Conservation (phyloP, 2,888 invertebrate genomes). For the Andrena camellia region DNA sequence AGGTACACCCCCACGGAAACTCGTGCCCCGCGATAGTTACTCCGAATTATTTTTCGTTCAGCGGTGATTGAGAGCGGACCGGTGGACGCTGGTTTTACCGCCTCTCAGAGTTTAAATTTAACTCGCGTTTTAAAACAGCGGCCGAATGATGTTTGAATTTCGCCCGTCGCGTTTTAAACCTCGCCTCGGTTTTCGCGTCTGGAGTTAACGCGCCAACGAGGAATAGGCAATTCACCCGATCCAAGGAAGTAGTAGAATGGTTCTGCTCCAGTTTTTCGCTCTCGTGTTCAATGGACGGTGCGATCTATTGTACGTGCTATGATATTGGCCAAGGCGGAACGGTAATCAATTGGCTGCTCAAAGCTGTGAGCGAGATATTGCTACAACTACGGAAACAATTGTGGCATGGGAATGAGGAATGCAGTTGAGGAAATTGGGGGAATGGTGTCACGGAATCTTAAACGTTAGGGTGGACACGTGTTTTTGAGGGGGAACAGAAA, state of each 20-base stretch:
- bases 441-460: too few species aligned
- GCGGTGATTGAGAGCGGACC: slow-evolving; percentile 2
- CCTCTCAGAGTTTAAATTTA: neutral
- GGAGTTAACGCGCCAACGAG: slow-evolving; percentile 29
- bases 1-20: neutral
- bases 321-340: too few species aligned
- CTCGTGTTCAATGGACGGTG: too few species aligned
- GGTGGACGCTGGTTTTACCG: neutral
- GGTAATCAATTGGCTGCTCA: too few species aligned
- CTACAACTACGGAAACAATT: too few species aligned
- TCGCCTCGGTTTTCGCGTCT: neutral
- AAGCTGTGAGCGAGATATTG: too few species aligned
- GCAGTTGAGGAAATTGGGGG: too few species aligned
- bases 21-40: neutral
- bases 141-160: slow-evolving; percentile 11
- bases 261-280: neutral
- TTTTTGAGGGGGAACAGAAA: too few species aligned
- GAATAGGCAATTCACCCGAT: neutral
- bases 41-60: slow-evolving; percentile 1
- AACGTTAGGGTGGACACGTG: too few species aligned
- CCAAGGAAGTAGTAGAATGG: too few species aligned
- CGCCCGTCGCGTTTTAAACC: slow-evolving; percentile 28
- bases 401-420: too few species aligned
- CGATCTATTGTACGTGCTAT: too few species aligned
- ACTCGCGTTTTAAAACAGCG: slow-evolving; percentile 3